A percentile compares a stretch with the other conserved stretches of the same genome.
These are phyloP conservation scores for Bombus consobrinus DNA, from an alignment of 1,140 invertebrate genomes.

Conservation along the genomic window DNA sequence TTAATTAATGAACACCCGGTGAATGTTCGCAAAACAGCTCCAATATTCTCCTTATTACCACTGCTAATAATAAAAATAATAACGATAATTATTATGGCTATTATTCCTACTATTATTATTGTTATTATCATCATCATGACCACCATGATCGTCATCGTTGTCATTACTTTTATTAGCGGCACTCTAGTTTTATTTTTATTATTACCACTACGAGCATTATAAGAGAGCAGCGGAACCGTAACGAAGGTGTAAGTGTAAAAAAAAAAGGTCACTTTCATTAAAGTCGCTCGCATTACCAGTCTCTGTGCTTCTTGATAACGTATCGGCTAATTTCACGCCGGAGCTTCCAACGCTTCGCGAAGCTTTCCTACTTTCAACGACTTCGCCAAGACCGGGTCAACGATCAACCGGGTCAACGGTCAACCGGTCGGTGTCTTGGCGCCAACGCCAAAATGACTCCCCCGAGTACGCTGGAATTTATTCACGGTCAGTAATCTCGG, in stretches of 20 bases:
- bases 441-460: neutral
- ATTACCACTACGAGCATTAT: conserved; percentile 2
- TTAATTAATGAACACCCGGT: conserved; percentile 78
- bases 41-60: conserved; percentile 31
- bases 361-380: conserved; percentile 49
- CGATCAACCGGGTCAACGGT: conserved; percentile 7
- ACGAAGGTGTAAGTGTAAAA: conserved; percentile 24
- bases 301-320: conserved; percentile 46
- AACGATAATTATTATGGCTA: neutral
- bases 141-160: neutral
- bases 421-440: neutral
- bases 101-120: neutral
- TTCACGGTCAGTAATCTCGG: neutral
- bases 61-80: conserved; percentile 56
- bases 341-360: conserved; percentile 26
- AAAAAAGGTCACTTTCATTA: conserved; percentile 57
- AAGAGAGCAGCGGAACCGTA: conserved; percentile 23
- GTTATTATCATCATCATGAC: neutral
- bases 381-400: conserved; percentile 22
- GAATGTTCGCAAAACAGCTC: conserved; percentile 38
- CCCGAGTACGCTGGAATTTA: neutral
- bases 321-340: conserved; percentile 70
- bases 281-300: conserved; percentile 39
- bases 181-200: neutral
- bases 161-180: neutral